These are phyloP conservation scores for Rhizoglyphus robini DNA, from an alignment of 1,140 invertebrate species.

Conservation along the genomic window DNA sequence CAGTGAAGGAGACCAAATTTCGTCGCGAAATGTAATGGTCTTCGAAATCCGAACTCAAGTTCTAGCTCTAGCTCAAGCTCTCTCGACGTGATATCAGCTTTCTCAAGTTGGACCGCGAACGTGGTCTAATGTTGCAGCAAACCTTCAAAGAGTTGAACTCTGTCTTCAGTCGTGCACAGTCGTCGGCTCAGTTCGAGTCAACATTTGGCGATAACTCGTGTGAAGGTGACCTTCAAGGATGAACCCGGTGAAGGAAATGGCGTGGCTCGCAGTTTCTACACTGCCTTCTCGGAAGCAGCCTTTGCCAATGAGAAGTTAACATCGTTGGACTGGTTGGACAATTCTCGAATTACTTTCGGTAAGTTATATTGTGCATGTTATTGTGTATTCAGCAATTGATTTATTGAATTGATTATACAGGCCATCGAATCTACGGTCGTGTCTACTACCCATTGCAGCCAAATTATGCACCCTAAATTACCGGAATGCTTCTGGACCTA, in stretches of 20 bases:
- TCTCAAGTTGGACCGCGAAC: slow-evolving; percentile 76
- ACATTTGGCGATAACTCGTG: slow-evolving; percentile 68
- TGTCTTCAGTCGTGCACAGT: slow-evolving; percentile 74
- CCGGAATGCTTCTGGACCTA: slow-evolving; percentile 89
- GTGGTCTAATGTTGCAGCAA: slow-evolving; percentile 69
- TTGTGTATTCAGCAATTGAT: neutral
- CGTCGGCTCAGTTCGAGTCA: slow-evolving; percentile 52
- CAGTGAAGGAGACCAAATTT: slow-evolving; percentile 93
- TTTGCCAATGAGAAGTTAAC: slow-evolving; percentile 84
- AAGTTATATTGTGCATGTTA: neutral
- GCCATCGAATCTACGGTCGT: slow-evolving; percentile 79
- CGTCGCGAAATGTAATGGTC: slow-evolving; percentile 92
- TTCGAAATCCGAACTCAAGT: slow-evolving; percentile 53
- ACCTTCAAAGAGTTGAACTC: slow-evolving; percentile 94
- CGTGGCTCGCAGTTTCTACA: slow-evolving; percentile 94
- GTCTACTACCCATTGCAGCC: slow-evolving; percentile 43
- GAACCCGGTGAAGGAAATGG: slow-evolving; percentile 99
- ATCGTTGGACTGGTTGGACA: slow-evolving; percentile 54
- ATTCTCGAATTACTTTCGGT: neutral
- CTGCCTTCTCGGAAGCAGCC: slow-evolving; percentile 73
- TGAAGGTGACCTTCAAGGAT: slow-evolving; percentile 89
- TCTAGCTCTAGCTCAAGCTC: neutral
- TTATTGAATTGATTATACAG: slow-evolving; percentile 50
- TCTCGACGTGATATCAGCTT: slow-evolving; percentile 83
- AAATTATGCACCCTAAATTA: slow-evolving; percentile 84